phyloP scores from a whole-genome alignment of 2,888 invertebrate species.

The Drosophila infuscata region DNA sequence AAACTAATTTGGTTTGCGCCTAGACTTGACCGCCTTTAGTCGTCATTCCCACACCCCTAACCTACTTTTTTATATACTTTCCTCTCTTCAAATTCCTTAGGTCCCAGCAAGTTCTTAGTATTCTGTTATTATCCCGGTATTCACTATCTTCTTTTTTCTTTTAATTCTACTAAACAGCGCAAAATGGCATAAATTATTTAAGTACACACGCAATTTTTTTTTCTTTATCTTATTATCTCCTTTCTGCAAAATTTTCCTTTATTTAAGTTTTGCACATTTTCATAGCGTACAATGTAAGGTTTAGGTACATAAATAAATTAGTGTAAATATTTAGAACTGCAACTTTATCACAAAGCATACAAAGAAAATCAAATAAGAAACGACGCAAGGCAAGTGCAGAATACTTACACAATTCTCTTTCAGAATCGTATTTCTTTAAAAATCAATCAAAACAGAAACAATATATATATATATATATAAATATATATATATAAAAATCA shows the following conservation, averaged over 20 bases:
- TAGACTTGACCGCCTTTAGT: conserved; percentile 60
- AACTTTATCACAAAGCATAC: conserved; percentile 50
- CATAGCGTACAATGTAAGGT: conserved; percentile 74
- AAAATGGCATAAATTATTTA: conserved; percentile 80
- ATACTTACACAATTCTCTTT: conserved; percentile 49
- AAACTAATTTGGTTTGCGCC: conserved; percentile 49
- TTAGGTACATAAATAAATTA: conserved; percentile 75
- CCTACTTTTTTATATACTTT: conserved; percentile 1
- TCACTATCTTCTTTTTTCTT: conserved; percentile 14
- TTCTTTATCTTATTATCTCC: conserved; percentile 11
- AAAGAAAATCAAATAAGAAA: conserved; percentile 32
- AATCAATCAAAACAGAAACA: conserved; percentile 1
- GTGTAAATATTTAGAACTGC: conserved; percentile 68
- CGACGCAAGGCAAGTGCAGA: conserved; percentile 17
- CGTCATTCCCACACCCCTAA: conserved; percentile 41
- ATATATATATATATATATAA: conserved; percentile 2
- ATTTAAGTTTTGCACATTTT: conserved; percentile 62
- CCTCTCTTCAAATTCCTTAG: conserved; percentile 44
- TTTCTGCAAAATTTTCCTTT: conserved; percentile 41
- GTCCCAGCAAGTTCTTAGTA: conserved; percentile 33
- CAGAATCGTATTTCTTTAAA: conserved; percentile 37
- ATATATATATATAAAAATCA: not conserved
- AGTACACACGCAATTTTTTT: conserved; percentile 57
- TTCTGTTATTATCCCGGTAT: conserved; percentile 20
- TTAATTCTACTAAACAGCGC: conserved; percentile 25